These are phyloP conservation scores for Melopsittacus undulatus DNA, from an alignment of 2,797 vertebrate genomes.

Conservation along the genomic window DNA sequence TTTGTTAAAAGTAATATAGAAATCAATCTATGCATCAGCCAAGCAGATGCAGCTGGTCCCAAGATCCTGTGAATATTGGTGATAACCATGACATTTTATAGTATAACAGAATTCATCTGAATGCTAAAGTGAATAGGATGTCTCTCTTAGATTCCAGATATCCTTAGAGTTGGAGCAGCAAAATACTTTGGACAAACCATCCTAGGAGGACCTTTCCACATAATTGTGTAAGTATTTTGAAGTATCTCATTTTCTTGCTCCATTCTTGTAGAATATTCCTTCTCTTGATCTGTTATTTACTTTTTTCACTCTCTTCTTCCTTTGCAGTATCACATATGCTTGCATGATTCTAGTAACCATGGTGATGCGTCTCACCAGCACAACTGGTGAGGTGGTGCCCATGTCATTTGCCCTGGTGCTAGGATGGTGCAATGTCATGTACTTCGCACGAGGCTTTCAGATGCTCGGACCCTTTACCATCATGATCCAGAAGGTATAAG, in stretches of 20 bases:
- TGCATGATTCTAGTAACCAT: conserved; percentile 89
- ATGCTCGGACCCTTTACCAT: conserved; percentile 97
- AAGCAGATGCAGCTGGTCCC: not conserved
- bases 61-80: not conserved
- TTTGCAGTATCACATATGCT: conserved; percentile 87
- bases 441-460: conserved; percentile 94
- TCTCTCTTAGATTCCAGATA: conserved; percentile 88
- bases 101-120: not conserved
- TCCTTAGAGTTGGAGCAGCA: conserved; percentile 89
- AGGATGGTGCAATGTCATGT: conserved; percentile 95
- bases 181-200: conserved; percentile 96
- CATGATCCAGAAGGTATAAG: conserved; percentile 95
- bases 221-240: conserved; percentile 86
- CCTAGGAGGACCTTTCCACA: conserved; percentile 93
- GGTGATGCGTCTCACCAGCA: conserved; percentile 85
- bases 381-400: conserved; percentile 83
- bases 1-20: not conserved
- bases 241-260: not conserved
- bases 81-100: not conserved
- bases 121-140: not conserved
- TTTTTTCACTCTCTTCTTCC: not conserved
- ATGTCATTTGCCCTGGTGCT: conserved; percentile 91
- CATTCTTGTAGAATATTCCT: not conserved
- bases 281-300: not conserved
- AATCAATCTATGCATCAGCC: not conserved